phyloP scores from a whole-genome alignment of 2,113 vertebrate species.

The Fulica atra region DNA sequence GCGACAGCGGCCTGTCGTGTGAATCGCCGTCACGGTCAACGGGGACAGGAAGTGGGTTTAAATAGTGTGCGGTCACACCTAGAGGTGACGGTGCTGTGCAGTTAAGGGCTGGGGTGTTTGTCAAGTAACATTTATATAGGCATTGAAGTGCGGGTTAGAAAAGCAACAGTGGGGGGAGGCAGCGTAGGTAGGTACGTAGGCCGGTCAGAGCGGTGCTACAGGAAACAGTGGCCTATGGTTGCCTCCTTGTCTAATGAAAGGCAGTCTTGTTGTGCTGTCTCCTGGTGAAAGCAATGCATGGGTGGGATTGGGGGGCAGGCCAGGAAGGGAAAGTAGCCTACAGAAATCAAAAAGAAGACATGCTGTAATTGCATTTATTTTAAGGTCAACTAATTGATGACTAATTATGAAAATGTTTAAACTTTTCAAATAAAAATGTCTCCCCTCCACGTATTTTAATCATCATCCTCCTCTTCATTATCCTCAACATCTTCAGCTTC shows the following conservation, averaged over 20 bases:
- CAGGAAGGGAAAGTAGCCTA: too few relatives aligned
- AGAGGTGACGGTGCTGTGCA: fast-evolving
- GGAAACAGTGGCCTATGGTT: too few relatives aligned
- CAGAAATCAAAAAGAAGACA: not conserved
- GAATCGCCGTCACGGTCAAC: fast-evolving
- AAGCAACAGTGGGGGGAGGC: not conserved
- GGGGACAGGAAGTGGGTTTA: fast-evolving
- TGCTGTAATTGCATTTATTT: not conserved
- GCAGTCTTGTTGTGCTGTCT: fast-evolving
- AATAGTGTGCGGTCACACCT: fast-evolving
- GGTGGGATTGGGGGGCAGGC: too few relatives aligned
- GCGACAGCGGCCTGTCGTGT: too few relatives aligned
- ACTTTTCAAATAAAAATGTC: not conserved
- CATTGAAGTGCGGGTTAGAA: not conserved
- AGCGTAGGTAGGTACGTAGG: not conserved
- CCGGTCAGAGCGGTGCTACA: not conserved
- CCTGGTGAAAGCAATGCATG: fast-evolving
- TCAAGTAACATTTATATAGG: not conserved
- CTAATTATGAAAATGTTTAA: not conserved
- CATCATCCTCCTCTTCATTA: conserved; percentile 77
- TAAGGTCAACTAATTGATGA: not conserved
- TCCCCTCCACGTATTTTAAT: not conserved
- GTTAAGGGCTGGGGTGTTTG: not conserved
- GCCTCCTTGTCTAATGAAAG: not conserved
- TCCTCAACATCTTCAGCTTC: conserved; percentile 80